phyloP scores from a whole-genome alignment of 2,113 vertebrate genomes.

The Onychostruthus taczanowskii region DNA sequence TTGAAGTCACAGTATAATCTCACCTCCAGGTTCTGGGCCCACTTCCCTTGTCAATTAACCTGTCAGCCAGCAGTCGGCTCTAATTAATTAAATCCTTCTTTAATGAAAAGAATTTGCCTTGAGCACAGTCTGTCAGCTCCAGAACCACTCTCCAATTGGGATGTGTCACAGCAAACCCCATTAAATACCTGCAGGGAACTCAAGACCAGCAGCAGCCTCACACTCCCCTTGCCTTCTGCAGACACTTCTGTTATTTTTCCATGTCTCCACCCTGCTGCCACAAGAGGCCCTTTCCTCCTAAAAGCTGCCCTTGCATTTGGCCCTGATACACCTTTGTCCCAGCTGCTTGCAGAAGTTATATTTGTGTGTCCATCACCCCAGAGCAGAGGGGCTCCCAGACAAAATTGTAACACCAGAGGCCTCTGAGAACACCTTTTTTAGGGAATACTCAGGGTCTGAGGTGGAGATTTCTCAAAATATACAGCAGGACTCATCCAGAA shows the following conservation, averaged over 20 bases:
- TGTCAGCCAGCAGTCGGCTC: constrained; percentile 42
- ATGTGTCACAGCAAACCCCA: constrained; percentile 37
- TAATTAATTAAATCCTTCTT: constrained; percentile 70
- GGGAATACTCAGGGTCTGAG: neutral
- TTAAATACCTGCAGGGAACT: constrained; percentile 13
- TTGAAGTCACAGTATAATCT: constrained; percentile 20
- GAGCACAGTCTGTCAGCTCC: constrained; percentile 51
- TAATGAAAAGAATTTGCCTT: constrained; percentile 70
- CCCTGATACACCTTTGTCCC: neutral
- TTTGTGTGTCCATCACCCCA: neutral
- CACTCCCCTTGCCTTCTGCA: neutral
- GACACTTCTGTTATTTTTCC: accelerated
- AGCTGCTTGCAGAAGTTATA: neutral
- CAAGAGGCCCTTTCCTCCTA: neutral
- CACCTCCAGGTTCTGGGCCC: constrained; percentile 20
- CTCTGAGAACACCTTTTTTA: neutral
- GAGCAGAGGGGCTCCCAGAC: neutral
- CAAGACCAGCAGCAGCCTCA: neutral
- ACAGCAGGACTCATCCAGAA: neutral
- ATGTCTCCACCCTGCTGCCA: neutral
- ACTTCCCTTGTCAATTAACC: constrained; percentile 70
- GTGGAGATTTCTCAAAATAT: neutral
- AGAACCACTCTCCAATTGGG: neutral
- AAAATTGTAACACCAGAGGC: neutral
- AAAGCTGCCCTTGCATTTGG: neutral